Conservation (phyloP, 2,113 vertebrate species). For the Canis aureus region DNA sequence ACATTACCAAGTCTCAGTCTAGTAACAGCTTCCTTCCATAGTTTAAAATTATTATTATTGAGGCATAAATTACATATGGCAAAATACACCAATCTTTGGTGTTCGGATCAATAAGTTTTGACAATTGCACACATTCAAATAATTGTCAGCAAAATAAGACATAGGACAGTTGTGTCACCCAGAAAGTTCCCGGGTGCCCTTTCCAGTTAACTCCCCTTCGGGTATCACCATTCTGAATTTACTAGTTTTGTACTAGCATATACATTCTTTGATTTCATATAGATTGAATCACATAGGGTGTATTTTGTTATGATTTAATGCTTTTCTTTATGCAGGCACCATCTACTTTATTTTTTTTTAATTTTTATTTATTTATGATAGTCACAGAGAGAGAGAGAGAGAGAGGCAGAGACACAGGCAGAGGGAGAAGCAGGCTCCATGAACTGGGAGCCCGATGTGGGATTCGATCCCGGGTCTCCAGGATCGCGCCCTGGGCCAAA, state of each 20-base stretch:
- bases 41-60: fast-evolving
- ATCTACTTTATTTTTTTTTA: no score
- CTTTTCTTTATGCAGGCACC: no score
- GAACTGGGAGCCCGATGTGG: no score
- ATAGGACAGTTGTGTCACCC: fast-evolving
- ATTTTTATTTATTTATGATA: no score
- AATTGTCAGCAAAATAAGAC: background rate
- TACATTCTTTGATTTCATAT: fast-evolving
- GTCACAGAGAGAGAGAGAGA: no score
- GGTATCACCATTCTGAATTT: background rate
- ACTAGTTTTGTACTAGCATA: background rate
- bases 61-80: background rate
- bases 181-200: background rate
- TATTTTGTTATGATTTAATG: fast-evolving
- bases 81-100: background rate
- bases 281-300: fast-evolving
- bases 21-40: background rate
- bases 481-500: no score
- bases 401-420: no score
- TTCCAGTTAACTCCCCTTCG: background rate
- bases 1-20: background rate
- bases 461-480: no score
- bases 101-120: background rate
- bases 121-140: fast-evolving
- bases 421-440: no score